Percentiles rank a stretch among this genome's conserved stretches.
These are phyloP conservation scores for Andrena praecox DNA, from an alignment of 2,888 invertebrate species.

Conservation along the genomic window DNA sequence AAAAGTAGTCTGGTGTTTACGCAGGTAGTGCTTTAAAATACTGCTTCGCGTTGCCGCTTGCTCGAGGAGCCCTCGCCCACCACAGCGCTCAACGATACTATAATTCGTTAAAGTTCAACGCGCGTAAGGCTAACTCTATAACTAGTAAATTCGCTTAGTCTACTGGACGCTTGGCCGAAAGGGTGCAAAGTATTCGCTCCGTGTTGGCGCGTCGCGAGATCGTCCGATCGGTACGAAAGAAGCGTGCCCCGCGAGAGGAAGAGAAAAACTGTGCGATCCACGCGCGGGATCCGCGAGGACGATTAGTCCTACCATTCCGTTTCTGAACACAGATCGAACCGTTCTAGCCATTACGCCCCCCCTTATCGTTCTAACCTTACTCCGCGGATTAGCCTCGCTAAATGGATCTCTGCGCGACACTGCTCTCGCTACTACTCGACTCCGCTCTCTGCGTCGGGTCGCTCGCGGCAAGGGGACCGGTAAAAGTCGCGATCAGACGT, in stretches of 20 bases:
- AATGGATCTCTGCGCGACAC: constrained; percentile 31
- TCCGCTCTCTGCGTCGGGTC: neutral
- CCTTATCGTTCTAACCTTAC: neutral
- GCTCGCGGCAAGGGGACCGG: constrained; percentile 27
- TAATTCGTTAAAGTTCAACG: constrained; percentile 15
- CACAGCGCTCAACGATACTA: neutral
- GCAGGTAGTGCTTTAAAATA: constrained; percentile 12
- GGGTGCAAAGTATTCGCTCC: neutral
- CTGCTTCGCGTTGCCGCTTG: constrained; percentile 28
- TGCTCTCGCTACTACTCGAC: constrained; percentile 56
- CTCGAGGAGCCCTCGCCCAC: neutral
- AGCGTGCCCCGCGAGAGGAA: constrained; percentile 32
- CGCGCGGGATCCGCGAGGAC: too few species aligned
- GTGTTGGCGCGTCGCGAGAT: neutral
- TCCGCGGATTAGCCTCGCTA: neutral
- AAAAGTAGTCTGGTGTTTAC: constrained; percentile 16
- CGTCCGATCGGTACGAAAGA: neutral
- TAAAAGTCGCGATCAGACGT: neutral
- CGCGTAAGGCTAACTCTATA: constrained; percentile 19
- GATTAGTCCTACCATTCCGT: neutral
- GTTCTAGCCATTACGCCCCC: neutral
- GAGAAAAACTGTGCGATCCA: constrained; percentile 29
- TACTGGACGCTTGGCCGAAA: constrained; percentile 33
- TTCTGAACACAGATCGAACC: constrained; percentile 17
- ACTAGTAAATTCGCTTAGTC: constrained; percentile 6